Evolutionary conservation across 2,113 vertebrate genomes (phyloP).

Genomic region (Hippolais icterina): DNA sequence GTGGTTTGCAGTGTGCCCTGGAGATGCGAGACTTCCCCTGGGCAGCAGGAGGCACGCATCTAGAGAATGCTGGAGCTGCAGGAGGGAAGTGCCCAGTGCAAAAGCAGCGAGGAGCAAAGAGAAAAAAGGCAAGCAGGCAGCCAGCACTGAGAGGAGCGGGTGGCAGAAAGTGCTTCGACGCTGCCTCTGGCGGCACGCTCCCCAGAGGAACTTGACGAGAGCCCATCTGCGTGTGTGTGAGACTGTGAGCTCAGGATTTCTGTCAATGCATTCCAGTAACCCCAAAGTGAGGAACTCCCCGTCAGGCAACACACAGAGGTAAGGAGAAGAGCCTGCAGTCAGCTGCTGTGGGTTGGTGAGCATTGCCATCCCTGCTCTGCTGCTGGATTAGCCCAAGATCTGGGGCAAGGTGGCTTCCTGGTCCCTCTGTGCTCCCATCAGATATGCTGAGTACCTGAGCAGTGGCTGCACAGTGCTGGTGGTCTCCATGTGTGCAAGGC

Average conservation of each 20-base stretch:
- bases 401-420: neutral
- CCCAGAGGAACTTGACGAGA: constrained; percentile 81
- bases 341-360: neutral
- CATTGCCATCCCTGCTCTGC: neutral
- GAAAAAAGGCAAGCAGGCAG: constrained; percentile 79
- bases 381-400: neutral
- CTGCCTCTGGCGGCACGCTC: constrained; percentile 67
- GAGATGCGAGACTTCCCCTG: constrained; percentile 87
- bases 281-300: constrained; percentile 93
- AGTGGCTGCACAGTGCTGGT: neutral
- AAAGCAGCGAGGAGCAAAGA: constrained; percentile 83
- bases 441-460: neutral
- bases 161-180: constrained; percentile 63
- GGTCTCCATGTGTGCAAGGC: neutral
- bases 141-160: constrained; percentile 72
- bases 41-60: constrained; percentile 81
- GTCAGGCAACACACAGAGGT: constrained; percentile 90
- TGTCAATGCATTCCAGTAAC: constrained; percentile 95
- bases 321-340: constrained; percentile 26
- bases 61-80: constrained; percentile 89
- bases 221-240: constrained; percentile 74
- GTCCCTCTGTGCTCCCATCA: neutral
- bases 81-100: constrained; percentile 82
- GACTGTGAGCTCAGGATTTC: constrained; percentile 83
- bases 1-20: constrained; percentile 77